Base-by-base conservation (phyloP, 2,888 invertebrate species). In the Subacronicta megacephala region DNA sequence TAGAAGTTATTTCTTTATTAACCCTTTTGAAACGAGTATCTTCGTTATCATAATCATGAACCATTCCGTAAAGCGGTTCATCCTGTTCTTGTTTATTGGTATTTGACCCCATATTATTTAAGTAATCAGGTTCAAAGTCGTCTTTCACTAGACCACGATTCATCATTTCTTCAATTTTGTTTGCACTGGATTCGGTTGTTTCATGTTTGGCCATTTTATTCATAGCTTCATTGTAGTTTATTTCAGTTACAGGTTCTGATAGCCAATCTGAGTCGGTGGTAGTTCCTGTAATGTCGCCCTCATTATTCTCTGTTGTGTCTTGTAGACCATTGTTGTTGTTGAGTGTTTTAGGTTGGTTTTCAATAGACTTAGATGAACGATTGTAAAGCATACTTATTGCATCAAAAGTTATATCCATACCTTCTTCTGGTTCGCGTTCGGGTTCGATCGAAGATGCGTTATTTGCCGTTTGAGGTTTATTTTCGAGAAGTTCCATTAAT, bases 51-150 rank as follows among this genome's bases (percentile, higher is more conserved):
- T 93, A 92, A 75, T 93, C 90, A 43, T 88, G 84, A 33, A 77
- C 65, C 84, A 90, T 88, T 26, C 85, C 87, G 60, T 90, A 92
- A 38, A 89, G 59, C 2, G 88, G 85, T 47, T 84, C 84, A 42
- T 90, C 88, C 26, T 81, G 80, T 44, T 90, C 88, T 47, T 80
- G 62, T 52, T 88, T 89, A 46, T 73, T 82, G 41, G 65, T 76
- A 44, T 75, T 83, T 15, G 83, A 61, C 41, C 80, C 84, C 80
- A 89, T 84, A 55, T 85, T 88, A 70, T 68, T 90, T 54, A 93
- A 80, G 65, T 94, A 93, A 77, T 93, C 93, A 0, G 93, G 90
- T 66, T 92, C 93, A 64, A 90, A 89, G 75, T 93, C 92, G 47
- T 90, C 88, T 74, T 90, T 92, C 3, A 73, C 69, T 29, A 75